phyloP scores from a whole-genome alignment of 2,113 vertebrate genomes.

The Chauna torquata region DNA sequence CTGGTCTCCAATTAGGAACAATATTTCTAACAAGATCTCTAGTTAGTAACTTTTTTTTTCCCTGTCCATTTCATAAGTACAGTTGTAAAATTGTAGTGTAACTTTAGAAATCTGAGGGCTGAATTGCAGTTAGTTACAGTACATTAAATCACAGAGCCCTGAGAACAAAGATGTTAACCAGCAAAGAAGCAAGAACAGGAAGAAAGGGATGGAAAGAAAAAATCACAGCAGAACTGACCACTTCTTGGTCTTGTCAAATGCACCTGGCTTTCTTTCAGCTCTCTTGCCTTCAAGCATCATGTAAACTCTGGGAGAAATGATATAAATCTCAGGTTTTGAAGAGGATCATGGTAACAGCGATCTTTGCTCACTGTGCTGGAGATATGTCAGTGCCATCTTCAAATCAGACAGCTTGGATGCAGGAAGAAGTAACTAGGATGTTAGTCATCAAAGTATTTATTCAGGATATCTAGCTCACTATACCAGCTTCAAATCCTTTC shows the following conservation, averaged over 20 bases:
- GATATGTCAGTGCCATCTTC: background rate
- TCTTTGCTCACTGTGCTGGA: background rate
- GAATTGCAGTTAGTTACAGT: constrained; percentile 10
- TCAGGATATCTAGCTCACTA: background rate
- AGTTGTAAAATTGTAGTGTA: background rate
- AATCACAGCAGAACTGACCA: constrained; percentile 15
- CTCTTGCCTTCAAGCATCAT: background rate
- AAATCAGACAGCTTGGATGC: accelerated
- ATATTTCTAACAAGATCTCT: constrained; percentile 7
- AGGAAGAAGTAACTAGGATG: background rate
- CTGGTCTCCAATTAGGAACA: constrained; percentile 49
- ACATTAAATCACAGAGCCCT: constrained; percentile 45
- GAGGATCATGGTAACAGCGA: background rate
- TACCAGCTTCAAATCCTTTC: background rate
- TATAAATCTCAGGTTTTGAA: background rate
- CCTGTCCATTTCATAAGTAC: constrained; percentile 2
- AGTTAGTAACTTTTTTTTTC: background rate
- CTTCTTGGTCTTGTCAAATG: background rate
- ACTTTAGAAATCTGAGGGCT: constrained; percentile 40
- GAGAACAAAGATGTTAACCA: background rate
- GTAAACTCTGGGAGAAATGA: background rate
- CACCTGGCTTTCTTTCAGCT: background rate
- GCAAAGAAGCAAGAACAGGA: background rate
- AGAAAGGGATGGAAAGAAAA: background rate
- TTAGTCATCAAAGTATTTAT: background rate